Base-by-base conservation (phyloP, 1,140 invertebrate species). In the Tetraneura akinire region DNA sequence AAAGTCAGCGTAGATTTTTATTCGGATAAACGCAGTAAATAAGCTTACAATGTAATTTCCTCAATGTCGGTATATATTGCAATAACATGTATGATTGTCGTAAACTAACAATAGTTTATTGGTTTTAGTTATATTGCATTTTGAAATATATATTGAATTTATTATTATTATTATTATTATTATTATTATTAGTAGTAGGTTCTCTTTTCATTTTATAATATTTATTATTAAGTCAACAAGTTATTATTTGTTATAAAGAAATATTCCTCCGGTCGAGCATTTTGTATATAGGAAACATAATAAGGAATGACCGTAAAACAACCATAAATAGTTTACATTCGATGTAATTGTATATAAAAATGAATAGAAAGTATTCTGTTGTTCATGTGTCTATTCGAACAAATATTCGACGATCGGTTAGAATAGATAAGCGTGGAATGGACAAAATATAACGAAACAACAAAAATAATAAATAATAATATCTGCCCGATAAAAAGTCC, bases 61-160 rank as follows among this genome's bases (percentile, higher is more conserved):
- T 68, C n/a, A n/a, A 47, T 21, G 37, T 68, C 6, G 45, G 18
- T 68, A 21, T 68, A 26, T 66, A 42, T n/a, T 6, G 21, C 32
- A 47, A 68, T 68, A 68, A 47, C 42, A 68, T 68, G 21, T 68
- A 45, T 51, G 16, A 9, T 71, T 14, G 21, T 49, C 23, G 68
- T 71, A 71, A 71, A 32, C 68, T 71, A 71, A 71, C 45, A 71
- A 51, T 32, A 71, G 23, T 71, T 51, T 71, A 51, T 71, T 71
- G 45, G 47, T 71, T 51, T 71, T 51, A 51, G 23, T 68, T 68
- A 47, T 68, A 68, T 68, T 47, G 21, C 13, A 68, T 68, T n/a
- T 68, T 23, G 42, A 68, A 68, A 68, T n/a, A 62, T 10, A 45
- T 9, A 47, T 26, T 37, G 32, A 37, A 4, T 37, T 37, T 37